A percentile compares a stretch with the other conserved stretches of the same genome.
These are phyloP conservation scores for Rhinoderma darwinii DNA, from an alignment of 2,113 vertebrate genomes.

Conservation along the genomic window DNA sequence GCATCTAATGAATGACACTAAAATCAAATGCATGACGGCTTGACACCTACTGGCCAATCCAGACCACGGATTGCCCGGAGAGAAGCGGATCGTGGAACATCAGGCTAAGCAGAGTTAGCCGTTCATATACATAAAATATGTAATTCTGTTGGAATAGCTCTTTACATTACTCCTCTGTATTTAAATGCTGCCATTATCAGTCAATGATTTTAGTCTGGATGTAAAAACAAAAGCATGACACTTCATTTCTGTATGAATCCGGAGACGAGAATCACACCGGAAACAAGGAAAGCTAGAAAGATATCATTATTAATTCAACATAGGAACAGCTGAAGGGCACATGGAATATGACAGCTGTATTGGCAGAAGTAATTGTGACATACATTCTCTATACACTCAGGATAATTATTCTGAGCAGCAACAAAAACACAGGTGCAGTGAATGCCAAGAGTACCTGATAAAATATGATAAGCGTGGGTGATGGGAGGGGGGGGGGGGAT, in stretches of 20 bases:
- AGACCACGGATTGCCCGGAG: no score
- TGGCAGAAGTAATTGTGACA: constrained; percentile 7
- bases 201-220: neutral
- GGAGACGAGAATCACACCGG: constrained; percentile 6
- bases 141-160: neutral
- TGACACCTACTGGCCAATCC: no score
- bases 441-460: neutral
- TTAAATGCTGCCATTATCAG: neutral
- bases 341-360: constrained; percentile 25
- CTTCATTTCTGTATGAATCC: neutral
- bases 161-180: neutral
- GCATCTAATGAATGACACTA: no score
- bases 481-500: no score
- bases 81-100: no score
- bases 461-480: neutral
- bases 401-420: neutral
- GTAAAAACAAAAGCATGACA: neutral
- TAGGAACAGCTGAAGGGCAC: neutral
- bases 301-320: constrained; percentile 13
- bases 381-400: neutral
- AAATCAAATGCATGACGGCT: no score
- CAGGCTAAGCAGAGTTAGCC: no score
- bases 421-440: neutral
- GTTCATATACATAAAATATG: no score
- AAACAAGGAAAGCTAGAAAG: neutral